Percentiles rank a stretch among this genome's conserved stretches.
Conservation (phyloP, 1,140 invertebrate genomes). For the Trissolcus basalis region DNA sequence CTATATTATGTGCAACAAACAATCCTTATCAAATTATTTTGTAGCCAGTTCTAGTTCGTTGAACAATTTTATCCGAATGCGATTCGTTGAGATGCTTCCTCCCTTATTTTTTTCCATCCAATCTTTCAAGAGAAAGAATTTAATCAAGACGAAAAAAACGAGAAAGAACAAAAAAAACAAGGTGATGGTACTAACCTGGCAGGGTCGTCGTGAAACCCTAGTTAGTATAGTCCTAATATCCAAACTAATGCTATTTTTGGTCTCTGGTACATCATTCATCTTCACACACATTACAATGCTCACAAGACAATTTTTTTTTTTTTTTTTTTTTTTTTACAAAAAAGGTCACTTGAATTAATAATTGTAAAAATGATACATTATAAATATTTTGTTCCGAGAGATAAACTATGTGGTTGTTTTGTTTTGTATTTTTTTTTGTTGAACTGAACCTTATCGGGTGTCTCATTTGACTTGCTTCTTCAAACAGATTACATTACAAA, state of each 20-base stretch:
- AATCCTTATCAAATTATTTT: conserved; percentile 17
- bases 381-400: no score
- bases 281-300: conserved; percentile 9
- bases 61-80: conserved; percentile 22
- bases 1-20: conserved; percentile 10
- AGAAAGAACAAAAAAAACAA: conserved; percentile 34
- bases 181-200: conserved; percentile 73
- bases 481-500: conserved; percentile 80
- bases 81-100: conserved; percentile 30
- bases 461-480: conserved; percentile 1
- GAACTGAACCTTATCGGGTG: background rate
- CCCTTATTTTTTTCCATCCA: no score
- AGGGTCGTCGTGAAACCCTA: no score
- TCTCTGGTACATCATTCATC: conserved; percentile 68
- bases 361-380: no score
- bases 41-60: conserved; percentile 13
- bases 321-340: background rate
- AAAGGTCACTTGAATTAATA: background rate
- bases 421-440: no score
- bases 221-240: no score
- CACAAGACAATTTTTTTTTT: conserved; percentile 35
- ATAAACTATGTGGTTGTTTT: no score
- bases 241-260: conserved; percentile 70
- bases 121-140: conserved; percentile 29
- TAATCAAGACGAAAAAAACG: conserved; percentile 16